Percentiles rank a stretch among this genome's conserved stretches.
Conservation (phyloP, 2,797 vertebrate genomes). For the Trematocara caparti region DNA sequence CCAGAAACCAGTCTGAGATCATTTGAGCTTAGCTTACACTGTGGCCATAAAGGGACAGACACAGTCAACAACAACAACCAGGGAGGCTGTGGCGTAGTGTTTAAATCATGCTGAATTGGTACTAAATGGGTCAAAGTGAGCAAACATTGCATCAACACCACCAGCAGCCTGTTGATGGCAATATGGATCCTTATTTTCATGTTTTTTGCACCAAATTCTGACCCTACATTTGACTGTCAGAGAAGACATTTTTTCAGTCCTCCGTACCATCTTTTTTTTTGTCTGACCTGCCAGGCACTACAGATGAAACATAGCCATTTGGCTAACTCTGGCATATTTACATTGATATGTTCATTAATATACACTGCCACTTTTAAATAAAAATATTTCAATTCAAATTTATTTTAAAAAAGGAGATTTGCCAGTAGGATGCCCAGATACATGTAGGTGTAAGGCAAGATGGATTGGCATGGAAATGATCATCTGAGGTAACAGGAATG, state of each 20-base stretch:
- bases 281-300: background rate
- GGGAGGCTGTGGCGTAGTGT: background rate
- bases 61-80: background rate
- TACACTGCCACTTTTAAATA: background rate
- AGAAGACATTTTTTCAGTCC: background rate
- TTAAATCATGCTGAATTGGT: background rate
- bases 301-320: background rate
- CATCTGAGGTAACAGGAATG: background rate
- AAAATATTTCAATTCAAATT: accelerated
- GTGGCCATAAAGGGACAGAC: background rate
- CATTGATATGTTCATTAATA: background rate
- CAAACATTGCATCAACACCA: background rate
- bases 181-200: background rate
- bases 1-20: background rate
- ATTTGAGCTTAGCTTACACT: background rate
- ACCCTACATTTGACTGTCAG: accelerated
- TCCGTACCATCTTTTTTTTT: background rate
- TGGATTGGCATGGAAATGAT: background rate
- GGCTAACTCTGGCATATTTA: background rate
- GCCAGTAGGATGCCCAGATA: background rate
- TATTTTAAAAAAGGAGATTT: background rate
- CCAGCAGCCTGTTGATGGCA: background rate
- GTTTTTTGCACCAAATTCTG: background rate
- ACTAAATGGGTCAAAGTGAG: background rate
- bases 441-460: background rate